A percentile compares a stretch with the other conserved stretches of the same genome.
phyloP scores from a whole-genome alignment of 2,888 invertebrate species.

The Aricia artaxerxes region DNA sequence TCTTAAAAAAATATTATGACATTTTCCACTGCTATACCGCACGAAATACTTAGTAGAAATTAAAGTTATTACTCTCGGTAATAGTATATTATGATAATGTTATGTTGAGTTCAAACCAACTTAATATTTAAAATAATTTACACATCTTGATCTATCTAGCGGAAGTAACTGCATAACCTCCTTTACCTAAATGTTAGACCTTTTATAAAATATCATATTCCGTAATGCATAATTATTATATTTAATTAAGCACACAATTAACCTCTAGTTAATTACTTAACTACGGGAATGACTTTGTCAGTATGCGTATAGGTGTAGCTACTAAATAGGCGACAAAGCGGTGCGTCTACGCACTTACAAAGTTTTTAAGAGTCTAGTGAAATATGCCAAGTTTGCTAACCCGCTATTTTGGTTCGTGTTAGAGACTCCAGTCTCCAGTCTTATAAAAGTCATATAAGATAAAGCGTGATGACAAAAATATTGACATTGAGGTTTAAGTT shows the following conservation, averaged over 20 bases:
- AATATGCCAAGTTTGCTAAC: background rate
- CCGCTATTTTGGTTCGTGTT: no score
- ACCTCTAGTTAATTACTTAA: constrained; percentile 23
- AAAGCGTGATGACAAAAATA: no score
- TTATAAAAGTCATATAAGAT: no score
- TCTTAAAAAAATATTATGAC: background rate
- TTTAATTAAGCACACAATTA: constrained; percentile 26
- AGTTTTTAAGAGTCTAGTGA: background rate
- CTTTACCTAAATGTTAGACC: background rate
- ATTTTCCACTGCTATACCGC: background rate
- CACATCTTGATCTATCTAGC: background rate
- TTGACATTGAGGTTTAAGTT: no score
- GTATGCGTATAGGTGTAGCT: background rate
- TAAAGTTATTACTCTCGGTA: background rate
- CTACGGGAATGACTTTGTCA: constrained; percentile 21
- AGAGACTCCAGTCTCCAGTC: no score
- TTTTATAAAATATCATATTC: constrained; percentile 12
- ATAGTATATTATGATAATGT: background rate
- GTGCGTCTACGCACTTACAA: no score
- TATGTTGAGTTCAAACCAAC: background rate
- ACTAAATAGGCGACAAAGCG: background rate
- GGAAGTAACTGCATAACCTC: constrained; percentile 24
- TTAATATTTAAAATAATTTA: background rate
- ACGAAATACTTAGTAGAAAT: background rate
- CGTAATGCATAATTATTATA: constrained; percentile 1